phyloP scores from a whole-genome alignment of 2,888 invertebrate species.

The Silvanus unidentatus region DNA sequence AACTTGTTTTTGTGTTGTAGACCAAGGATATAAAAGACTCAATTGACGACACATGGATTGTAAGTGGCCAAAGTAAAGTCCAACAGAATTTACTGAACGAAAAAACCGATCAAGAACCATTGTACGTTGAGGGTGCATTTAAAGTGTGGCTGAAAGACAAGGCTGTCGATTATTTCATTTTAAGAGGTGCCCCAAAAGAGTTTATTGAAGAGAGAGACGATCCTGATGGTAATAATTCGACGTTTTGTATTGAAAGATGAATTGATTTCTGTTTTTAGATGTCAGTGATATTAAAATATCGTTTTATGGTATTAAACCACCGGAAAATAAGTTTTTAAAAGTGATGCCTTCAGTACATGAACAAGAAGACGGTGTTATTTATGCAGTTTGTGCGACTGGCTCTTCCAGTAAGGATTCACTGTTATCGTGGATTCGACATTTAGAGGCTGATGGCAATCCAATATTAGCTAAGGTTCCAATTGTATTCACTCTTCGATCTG shows the following conservation, averaged over 20 bases:
- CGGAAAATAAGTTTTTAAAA: slow-evolving; percentile 40
- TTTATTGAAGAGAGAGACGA: slow-evolving; percentile 49
- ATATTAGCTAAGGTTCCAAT: slow-evolving; percentile 69
- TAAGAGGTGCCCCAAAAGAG: slow-evolving; percentile 64
- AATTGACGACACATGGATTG: slow-evolving; percentile 86
- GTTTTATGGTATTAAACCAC: slow-evolving; percentile 47
- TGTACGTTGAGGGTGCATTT: slow-evolving; percentile 83
- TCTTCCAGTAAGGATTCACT: slow-evolving; percentile 85
- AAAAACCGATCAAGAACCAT: slow-evolving; percentile 56
- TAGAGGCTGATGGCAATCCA: slow-evolving; percentile 73
- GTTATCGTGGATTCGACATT: slow-evolving; percentile 81
- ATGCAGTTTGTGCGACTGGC: slow-evolving; percentile 86
- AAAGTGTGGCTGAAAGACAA: slow-evolving; percentile 70
- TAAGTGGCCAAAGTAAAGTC: slow-evolving; percentile 74
- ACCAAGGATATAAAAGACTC: slow-evolving; percentile 67
- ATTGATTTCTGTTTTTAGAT: slow-evolving; percentile 44
- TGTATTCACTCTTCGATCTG: slow-evolving; percentile 72
- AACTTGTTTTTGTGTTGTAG: not conserved
- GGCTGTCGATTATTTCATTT: slow-evolving; percentile 75
- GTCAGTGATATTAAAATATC: slow-evolving; percentile 62
- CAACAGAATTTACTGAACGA: slow-evolving; percentile 66
- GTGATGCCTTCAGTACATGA: slow-evolving; percentile 72
- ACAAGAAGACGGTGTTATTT: slow-evolving; percentile 86
- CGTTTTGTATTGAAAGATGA: not conserved
- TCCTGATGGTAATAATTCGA: slow-evolving; percentile 55